Evolutionary conservation across 1,140 invertebrate genomes (phyloP), one percentile per base, ranked within the genome.

Genomic region (Metaphire vulgaris): DNA sequence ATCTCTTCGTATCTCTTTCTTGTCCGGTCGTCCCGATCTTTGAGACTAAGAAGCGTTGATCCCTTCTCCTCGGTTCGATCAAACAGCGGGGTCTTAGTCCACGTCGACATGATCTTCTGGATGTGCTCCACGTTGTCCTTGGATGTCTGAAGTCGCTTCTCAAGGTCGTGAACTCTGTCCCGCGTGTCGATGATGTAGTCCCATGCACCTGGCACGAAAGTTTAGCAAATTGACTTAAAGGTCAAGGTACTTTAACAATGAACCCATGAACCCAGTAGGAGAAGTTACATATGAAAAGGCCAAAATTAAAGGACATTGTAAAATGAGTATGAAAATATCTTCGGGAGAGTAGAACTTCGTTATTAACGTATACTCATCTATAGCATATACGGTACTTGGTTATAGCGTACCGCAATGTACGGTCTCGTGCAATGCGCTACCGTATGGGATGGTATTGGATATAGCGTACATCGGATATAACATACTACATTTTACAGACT

Each of bases 41-140:
- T 92, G n/a, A 96, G 86, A 77, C 90, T 91, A 1, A 98, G 86
- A 26, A 96, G 88, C 0, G 90, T 89, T 80, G 96, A 92, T 86
- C 92, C 92, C 81, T 92, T 92, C 2, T 90, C 90, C 83, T 96
- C 94, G 81, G 86, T 86, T 71, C 95, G 88, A 85, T 93, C 91
- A 86, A 94, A 95, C 1, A 97, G 84, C 16, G 95, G 93, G 41
- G 88, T 88, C 78, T 90, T 90, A 26, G 90, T 90, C 93, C 94
- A 97, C 0, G 90, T 89, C 6, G 90, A 90, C 86, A 96, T 90
- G 16, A 93, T 89, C 16, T 88, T 88, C 82, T 90, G 89, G 30
- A 97, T 92, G 80, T 90, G 90, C 70, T 90, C 90, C 0, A 96
- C 88, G 87, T 98, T 97, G 34, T 89, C 88, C 88, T 97, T 95